Evolutionary conservation across 1,140 invertebrate genomes (phyloP), one percentile per base, ranked within the genome.

Genomic region (Heterodera schachtii): DNA sequence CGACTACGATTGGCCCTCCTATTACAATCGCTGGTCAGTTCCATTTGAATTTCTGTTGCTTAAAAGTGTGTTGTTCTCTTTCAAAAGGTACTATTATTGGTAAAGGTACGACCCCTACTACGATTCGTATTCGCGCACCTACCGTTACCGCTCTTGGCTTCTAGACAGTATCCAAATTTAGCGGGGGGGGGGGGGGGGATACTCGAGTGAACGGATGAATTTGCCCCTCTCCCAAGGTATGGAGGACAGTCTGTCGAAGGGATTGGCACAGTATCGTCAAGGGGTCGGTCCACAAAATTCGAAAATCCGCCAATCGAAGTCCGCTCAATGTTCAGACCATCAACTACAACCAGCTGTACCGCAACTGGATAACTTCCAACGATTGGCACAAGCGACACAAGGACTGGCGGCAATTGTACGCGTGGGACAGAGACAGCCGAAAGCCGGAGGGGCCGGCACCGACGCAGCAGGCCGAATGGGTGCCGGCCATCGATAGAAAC

Each of bases 351-450:
- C 77, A 78, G 66, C 16, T 78, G 70, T 52, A 78, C 47, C 77
- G 77, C 70, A 78, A 78, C 70, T 78, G 77, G 77, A 78, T 78
- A 47, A 69, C 77, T 8, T 78, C 77, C 46, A 78, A 21, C n/a
- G 70, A 70, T 31, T 78, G 77, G 77, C 70, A 69, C 77, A 66
- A 78, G 46, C 31, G 77, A n/a, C 77, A 78, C 52, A 78, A 78
- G 47, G 77, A 78, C 64, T 78, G 77, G 77, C 60, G 77, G 11
- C 60, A 64, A 44, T 64, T 78, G 13, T 78, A 78, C 52, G 64
- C 21, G 8, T 78, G 77, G 77, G 77, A 78, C 60, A 78, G 66
- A 44, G 21, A 69, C 9, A 41, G 41, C 31, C 47, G 47, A 11
- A 64, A 44, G 31, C 77, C 77, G 46, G 77, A 78, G 43, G 47